Evolutionary conservation across 2,113 vertebrate genomes (phyloP), one percentile per base, ranked within the genome.

Genomic region (Myrmecophaga tridactyla): DNA sequence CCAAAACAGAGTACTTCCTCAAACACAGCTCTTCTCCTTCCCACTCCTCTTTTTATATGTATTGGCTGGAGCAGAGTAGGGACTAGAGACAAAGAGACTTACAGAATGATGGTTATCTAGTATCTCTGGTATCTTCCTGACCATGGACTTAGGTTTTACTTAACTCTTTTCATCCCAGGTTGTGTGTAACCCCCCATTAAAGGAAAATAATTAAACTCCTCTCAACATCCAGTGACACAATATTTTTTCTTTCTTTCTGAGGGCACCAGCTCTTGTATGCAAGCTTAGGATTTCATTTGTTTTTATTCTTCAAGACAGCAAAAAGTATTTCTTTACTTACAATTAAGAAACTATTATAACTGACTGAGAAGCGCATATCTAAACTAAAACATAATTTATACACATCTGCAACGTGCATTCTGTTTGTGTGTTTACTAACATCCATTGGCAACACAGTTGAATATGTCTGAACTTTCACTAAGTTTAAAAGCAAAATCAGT

Each of bases 11-110:
- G 2, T 18, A 48, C 6, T 58, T 4, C 20, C 7, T 6, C 6
- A 41, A 8, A 60, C 25, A 85, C 6, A 62, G 0, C 3, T 17
- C 4, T 70, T 25, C 46, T 1, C 41, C 23, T 31, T 48, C 46
- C 7, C 14, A 31, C 34, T 7, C 3, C 72, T 67, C 34, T 67
- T 31, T 48, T 34, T 18, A 75, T 31, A 67, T 75, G 27, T 11
- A 48, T 43, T 27, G 18, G 20, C 1, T 29, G 0, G 1, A 1
- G 7, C 58, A 1, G 12, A 39, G 5, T n/a, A 7, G 23, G 34
- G 4, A 17, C 15, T 90, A 17, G 4, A 53, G 8, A n/a, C 93
- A 69, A 63, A 34, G 72, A 75, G 27, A 75, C 8, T 85, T 62
- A 36, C 3, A 27, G 27, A 67, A 13, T 31, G 0, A 6, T 82